A percentile compares a stretch with the other conserved stretches of the same genome.
phyloP scores from a whole-genome alignment of 2,888 invertebrate species.

The Synergus umbraculus region DNA sequence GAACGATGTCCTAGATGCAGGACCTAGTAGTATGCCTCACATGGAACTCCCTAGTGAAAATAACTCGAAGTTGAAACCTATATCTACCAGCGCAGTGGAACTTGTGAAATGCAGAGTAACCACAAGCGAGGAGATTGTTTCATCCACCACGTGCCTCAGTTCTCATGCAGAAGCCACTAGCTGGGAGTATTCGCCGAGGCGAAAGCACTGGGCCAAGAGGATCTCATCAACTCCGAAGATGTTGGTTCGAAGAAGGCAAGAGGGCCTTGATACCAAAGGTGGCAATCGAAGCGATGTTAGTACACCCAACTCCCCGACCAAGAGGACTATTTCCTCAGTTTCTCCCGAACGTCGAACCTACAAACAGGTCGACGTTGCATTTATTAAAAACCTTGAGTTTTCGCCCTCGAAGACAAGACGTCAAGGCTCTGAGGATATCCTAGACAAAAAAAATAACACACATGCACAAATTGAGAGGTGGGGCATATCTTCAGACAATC shows the following conservation, averaged over 20 bases:
- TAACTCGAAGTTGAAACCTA: conserved; percentile 44
- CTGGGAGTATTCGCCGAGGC: conserved; percentile 68
- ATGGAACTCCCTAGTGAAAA: conserved; percentile 55
- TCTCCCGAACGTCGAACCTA: conserved; percentile 51
- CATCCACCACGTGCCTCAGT: conserved; percentile 60
- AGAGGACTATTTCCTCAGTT: conserved; percentile 62
- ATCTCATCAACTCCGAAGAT: conserved; percentile 46
- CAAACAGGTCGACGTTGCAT: conserved; percentile 28
- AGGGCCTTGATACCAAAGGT: conserved; percentile 50
- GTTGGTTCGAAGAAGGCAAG: conserved; percentile 43
- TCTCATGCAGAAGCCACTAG: conserved; percentile 63
- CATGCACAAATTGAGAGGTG: conserved; percentile 65
- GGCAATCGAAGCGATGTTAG: conserved; percentile 61
- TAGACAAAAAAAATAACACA: conserved; percentile 63
- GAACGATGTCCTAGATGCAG: conserved; percentile 69
- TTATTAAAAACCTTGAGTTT: conserved; percentile 49
- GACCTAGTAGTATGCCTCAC: conserved; percentile 66
- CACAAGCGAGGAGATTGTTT: conserved; percentile 71
- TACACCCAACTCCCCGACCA: conserved; percentile 68
- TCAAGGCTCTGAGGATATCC: conserved; percentile 68
- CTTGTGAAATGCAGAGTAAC: conserved; percentile 72
- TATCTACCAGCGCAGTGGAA: conserved; percentile 63
- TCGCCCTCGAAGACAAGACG: conserved; percentile 56
- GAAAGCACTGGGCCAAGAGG: conserved; percentile 52
- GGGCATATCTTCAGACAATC: conserved; percentile 71